phyloP scores from a whole-genome alignment of 2,113 vertebrate species.

The Hippocampus comes region DNA sequence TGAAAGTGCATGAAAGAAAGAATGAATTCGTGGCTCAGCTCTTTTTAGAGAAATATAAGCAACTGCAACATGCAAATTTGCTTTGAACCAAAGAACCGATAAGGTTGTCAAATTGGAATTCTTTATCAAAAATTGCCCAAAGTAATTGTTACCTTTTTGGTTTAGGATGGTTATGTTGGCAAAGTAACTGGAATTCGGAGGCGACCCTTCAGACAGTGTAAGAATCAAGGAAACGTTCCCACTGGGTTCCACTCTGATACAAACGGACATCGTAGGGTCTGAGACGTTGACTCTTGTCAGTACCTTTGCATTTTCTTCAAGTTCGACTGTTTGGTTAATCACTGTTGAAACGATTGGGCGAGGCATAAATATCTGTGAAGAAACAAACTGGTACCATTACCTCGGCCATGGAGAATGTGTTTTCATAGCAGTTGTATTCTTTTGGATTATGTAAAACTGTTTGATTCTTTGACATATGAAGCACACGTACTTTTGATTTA shows the following conservation, averaged over 20 bases:
- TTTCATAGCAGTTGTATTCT: neutral
- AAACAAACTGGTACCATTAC: neutral
- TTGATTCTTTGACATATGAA: no score
- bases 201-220: slow-evolving; percentile 21
- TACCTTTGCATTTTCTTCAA: slow-evolving; percentile 27
- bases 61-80: neutral
- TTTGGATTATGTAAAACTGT: no score
- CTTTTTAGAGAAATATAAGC: neutral
- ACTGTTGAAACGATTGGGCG: slow-evolving; percentile 4
- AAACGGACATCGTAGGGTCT: slow-evolving; percentile 51
- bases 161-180: slow-evolving; percentile 33
- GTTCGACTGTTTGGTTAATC: neutral
- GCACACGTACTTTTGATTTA: no score
- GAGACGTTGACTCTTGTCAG: slow-evolving; percentile 56
- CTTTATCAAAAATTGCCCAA: no score
- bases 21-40: no score
- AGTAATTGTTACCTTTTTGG: slow-evolving; percentile 22
- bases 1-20: neutral
- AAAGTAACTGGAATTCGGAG: slow-evolving; percentile 23
- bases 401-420: slow-evolving; percentile 6
- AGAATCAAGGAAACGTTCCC: slow-evolving; percentile 52
- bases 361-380: slow-evolving; percentile 62
- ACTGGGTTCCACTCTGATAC: slow-evolving; percentile 50
- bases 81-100: neutral
- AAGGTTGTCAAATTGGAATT: no score